Evolutionary conservation across 2,113 vertebrate genomes (phyloP).

Genomic region (Prolemur simus): DNA sequence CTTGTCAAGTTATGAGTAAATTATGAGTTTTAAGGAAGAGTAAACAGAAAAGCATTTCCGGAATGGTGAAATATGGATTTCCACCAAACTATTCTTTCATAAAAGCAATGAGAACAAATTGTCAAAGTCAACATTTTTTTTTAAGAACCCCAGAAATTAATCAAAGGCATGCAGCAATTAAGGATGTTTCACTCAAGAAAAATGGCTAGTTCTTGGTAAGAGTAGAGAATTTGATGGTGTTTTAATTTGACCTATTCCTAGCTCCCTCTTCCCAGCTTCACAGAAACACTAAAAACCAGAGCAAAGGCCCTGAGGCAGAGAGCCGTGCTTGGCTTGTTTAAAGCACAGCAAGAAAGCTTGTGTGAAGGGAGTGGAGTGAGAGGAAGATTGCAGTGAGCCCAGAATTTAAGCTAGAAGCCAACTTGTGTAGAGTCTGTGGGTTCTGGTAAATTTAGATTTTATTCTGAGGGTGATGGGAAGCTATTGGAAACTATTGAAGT

Average conservation of each 20-base stretch:
- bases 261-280: not conserved
- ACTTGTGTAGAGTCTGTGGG: not conserved
- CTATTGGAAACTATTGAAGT: not conserved
- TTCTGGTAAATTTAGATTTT: not conserved
- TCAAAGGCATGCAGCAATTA: not conserved
- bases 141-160: not conserved
- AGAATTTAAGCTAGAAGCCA: not conserved
- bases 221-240: not conserved
- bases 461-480: not conserved
- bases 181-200: not conserved
- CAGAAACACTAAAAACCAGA: not conserved
- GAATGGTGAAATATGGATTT: not conserved
- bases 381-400: not conserved
- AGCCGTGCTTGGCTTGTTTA: not conserved
- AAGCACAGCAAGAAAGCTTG: not conserved
- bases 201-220: not conserved
- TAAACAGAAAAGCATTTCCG: not conserved
- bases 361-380: not conserved
- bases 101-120: not conserved
- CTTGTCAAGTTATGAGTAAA: not conserved
- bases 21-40: slow-evolving; percentile 11
- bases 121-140: slow-evolving; percentile 1
- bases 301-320: not conserved
- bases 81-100: not conserved
- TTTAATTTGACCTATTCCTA: not conserved